These are phyloP conservation scores for Thaumatotibia leucotreta DNA, from an alignment of 1,140 invertebrate genomes.

Conservation along the genomic window DNA sequence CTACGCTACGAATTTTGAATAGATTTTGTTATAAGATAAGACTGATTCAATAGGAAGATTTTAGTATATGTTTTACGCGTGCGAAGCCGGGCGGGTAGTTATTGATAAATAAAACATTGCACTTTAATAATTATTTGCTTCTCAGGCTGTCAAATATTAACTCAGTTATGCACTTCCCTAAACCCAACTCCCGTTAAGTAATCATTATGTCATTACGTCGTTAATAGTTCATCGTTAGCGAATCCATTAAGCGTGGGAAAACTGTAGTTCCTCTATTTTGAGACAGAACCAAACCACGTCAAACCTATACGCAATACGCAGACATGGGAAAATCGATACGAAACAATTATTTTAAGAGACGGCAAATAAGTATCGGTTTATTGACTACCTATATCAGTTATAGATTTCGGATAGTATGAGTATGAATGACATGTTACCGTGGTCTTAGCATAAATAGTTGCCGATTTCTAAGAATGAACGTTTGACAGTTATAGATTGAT, in stretches of 20 bases:
- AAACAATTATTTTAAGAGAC: constrained; percentile 5
- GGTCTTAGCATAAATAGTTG: too few relatives aligned
- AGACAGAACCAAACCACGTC: constrained; percentile 1
- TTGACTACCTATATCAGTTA: background rate
- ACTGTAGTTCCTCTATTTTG: background rate
- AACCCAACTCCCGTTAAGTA: background rate
- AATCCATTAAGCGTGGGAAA: background rate
- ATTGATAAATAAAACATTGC: too few relatives aligned
- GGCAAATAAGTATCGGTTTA: background rate
- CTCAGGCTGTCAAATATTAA: background rate
- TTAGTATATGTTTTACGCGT: too few relatives aligned
- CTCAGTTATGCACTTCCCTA: background rate
- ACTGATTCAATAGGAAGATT: too few relatives aligned
- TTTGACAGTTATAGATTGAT: too few relatives aligned
- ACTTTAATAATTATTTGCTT: too few relatives aligned
- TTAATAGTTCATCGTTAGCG: background rate
- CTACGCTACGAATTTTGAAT: too few relatives aligned
- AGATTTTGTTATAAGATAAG: too few relatives aligned
- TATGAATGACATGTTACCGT: too few relatives aligned
- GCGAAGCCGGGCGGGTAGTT: too few relatives aligned
- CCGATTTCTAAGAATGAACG: too few relatives aligned
- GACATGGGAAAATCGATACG: constrained; percentile 2
- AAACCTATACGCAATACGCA: background rate
- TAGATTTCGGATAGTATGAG: too few relatives aligned
- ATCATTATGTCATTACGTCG: background rate